phyloP scores from a whole-genome alignment of 2,113 vertebrate species.

The Xyliphius kryptos region DNA sequence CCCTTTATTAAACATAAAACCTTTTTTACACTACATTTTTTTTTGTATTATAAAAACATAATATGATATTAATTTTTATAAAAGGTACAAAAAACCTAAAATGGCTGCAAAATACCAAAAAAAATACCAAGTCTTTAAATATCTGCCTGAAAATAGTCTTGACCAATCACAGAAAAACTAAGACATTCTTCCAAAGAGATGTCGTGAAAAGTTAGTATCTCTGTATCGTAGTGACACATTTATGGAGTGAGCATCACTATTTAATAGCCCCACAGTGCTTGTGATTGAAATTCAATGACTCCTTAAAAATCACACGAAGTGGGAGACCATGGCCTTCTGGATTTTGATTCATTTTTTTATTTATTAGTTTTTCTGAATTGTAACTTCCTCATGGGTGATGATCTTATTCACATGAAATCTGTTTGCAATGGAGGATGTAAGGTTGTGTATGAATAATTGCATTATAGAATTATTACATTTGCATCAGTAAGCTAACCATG shows the following conservation, averaged over 20 bases:
- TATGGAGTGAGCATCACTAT: constrained; percentile 22
- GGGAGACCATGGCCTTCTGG: constrained; percentile 17
- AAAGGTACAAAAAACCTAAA: no score
- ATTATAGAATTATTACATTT: no score
- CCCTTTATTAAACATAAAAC: no score
- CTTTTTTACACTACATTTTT: no score
- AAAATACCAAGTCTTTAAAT: constrained; percentile 11
- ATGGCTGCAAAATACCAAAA: neutral
- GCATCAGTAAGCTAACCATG: neutral
- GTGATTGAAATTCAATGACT: constrained; percentile 19
- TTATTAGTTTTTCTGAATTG: constrained; percentile 26
- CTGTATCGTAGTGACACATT: constrained; percentile 28
- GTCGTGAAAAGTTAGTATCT: constrained; percentile 21
- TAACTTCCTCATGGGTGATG: constrained; percentile 11
- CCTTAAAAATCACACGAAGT: constrained; percentile 16
- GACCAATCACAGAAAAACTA: constrained; percentile 4
- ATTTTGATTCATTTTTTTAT: constrained; percentile 33
- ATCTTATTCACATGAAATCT: constrained; percentile 7
- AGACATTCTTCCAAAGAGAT: constrained; percentile 13
- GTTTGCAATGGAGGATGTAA: neutral
- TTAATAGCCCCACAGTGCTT: constrained; percentile 12
- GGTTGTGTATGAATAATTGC: no score
- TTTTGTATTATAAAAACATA: no score
- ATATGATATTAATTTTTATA: no score
- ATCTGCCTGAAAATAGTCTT: constrained; percentile 2